These are phyloP conservation scores for Pedionomus torquatus DNA, from an alignment of 2,113 vertebrate species.

Conservation along the genomic window DNA sequence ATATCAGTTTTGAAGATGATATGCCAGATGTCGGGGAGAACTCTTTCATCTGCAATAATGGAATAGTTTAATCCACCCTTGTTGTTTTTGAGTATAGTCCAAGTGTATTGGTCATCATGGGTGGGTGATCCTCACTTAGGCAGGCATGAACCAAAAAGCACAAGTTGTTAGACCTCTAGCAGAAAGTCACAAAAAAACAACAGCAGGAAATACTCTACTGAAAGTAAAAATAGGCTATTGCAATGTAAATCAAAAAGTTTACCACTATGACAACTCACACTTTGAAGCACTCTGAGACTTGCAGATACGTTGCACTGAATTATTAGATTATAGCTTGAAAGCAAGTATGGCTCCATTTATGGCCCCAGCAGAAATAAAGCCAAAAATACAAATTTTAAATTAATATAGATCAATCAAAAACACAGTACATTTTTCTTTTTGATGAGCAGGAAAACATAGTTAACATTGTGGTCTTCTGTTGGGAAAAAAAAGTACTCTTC, in stretches of 20 bases:
- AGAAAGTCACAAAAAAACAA: conserved; percentile 56
- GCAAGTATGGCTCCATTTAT: background rate
- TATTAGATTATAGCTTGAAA: background rate
- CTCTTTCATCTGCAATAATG: conserved; percentile 73
- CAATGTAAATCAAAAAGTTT: conserved; percentile 14
- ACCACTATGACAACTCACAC: background rate
- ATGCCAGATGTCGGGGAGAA: conserved; percentile 54
- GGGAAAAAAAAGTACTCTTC: background rate
- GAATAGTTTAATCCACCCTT: conserved; percentile 72
- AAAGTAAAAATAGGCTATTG: conserved; percentile 51
- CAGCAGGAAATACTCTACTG: conserved; percentile 51
- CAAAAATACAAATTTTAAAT: background rate
- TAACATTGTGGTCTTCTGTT: background rate
- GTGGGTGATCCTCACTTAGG: conserved; percentile 67
- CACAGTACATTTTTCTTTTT: background rate
- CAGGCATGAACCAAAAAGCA: conserved; percentile 67
- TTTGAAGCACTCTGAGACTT: background rate
- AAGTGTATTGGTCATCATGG: conserved; percentile 73
- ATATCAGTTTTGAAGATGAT: conserved; percentile 68
- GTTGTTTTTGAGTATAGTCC: conserved; percentile 68
- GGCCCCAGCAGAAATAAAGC: background rate
- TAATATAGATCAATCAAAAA: background rate
- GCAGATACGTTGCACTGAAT: background rate
- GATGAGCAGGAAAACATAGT: background rate
- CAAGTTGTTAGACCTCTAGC: conserved; percentile 53